A percentile compares a stretch with the other conserved stretches of the same genome.
phyloP scores from a whole-genome alignment of 2,888 invertebrate genomes.

The Protophormia terraenovae region DNA sequence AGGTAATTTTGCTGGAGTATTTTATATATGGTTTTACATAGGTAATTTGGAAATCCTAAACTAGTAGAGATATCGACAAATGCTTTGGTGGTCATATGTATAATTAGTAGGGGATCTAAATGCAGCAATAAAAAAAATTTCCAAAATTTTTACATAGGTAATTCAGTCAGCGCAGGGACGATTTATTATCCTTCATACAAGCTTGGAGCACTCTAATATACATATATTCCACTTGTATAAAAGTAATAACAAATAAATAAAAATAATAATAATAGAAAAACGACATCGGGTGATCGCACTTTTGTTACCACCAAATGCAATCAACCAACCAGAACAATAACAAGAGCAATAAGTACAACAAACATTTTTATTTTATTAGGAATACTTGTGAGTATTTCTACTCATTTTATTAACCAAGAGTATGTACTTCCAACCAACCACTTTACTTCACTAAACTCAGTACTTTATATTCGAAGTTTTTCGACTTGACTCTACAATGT shows the following conservation, averaged over 20 bases:
- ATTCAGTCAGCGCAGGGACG: too few species aligned
- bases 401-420: slow-evolving; percentile 3
- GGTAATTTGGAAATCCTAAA: too few species aligned
- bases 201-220: too few species aligned
- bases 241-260: slow-evolving; percentile 8
- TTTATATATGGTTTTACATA: too few species aligned
- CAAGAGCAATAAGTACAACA: slow-evolving; percentile 43
- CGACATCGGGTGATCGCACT: slow-evolving; percentile 70
- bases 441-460: neutral
- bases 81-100: too few species aligned
- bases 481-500: neutral
- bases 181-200: too few species aligned
- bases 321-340: slow-evolving; percentile 69
- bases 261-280: slow-evolving; percentile 19
- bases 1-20: too few species aligned
- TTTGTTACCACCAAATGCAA: slow-evolving; percentile 59
- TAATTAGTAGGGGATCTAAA: too few species aligned
- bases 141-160: too few species aligned
- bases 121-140: too few species aligned
- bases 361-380: neutral
- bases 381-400: neutral
- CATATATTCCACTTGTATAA: slow-evolving; percentile 68
- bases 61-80: too few species aligned
- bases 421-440: neutral
- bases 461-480: too few species aligned